phyloP scores from a whole-genome alignment of 2,888 invertebrate genomes.

The Chaetogeoica ovagalla region DNA sequence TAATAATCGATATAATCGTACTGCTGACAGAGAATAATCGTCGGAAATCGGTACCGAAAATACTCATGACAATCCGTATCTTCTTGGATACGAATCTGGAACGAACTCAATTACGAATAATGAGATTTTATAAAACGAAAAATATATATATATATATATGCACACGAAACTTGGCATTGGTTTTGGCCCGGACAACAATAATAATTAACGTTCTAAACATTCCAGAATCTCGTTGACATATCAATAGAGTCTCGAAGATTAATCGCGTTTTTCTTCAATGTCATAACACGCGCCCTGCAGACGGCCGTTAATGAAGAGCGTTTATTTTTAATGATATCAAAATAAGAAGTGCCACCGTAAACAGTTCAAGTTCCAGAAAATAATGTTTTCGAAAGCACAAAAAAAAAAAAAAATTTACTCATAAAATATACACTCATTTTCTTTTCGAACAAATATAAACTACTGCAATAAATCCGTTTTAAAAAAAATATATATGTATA shows the following conservation, averaged over 20 bases:
- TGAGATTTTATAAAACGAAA: not conserved
- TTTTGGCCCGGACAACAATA: constrained; percentile 7
- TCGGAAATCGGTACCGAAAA: too few species aligned
- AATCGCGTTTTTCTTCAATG: not conserved
- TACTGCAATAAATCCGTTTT: too few species aligned
- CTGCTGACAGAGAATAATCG: too few species aligned
- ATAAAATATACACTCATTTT: too few species aligned
- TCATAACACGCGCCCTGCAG: not conserved
- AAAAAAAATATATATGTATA: too few species aligned
- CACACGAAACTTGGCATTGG: not conserved
- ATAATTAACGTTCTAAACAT: constrained; percentile 8
- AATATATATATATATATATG: too few species aligned
- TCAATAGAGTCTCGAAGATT: not conserved
- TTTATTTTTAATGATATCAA: not conserved
- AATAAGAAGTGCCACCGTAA: not conserved
- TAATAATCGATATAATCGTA: too few species aligned
- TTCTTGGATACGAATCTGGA: not conserved
- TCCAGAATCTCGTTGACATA: not conserved
- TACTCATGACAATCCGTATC: too few species aligned
- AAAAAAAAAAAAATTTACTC: not conserved
- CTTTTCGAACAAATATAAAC: too few species aligned
- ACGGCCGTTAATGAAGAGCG: too few species aligned
- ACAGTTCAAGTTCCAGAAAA: not conserved
- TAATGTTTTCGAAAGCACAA: not conserved
- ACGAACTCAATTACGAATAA: constrained; percentile 2